These are phyloP conservation scores for Ostrea edulis DNA, from an alignment of 1,140 invertebrate species.

Conservation along the genomic window DNA sequence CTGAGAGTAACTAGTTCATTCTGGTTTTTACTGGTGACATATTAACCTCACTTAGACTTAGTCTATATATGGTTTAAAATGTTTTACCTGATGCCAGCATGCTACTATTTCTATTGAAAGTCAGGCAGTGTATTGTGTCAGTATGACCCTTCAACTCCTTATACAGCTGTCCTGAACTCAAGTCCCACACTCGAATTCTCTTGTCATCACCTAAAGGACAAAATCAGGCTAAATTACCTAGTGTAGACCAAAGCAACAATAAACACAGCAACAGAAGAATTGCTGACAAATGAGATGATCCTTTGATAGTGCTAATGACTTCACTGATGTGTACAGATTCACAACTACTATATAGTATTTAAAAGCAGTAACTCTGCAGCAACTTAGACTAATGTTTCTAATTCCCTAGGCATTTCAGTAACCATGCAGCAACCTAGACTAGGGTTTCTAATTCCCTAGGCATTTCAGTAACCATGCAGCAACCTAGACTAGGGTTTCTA, in stretches of 20 bases:
- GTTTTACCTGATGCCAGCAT: constrained; percentile 82
- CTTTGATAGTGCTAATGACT: no score
- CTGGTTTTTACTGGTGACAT: no score
- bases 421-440: no score
- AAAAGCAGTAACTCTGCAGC: no score
- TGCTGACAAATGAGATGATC: neutral
- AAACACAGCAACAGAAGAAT: neutral
- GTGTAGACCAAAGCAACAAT: neutral
- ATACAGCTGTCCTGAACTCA: constrained; percentile 83
- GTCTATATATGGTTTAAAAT: no score
- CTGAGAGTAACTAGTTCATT: no score
- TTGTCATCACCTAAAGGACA: constrained; percentile 83
- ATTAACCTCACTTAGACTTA: no score
- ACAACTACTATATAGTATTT: neutral
- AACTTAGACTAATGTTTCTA: no score
- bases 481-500: no score
- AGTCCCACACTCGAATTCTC: constrained; percentile 85
- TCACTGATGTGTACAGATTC: neutral
- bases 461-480: no score
- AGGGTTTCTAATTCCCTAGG: no score
- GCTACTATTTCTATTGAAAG: constrained; percentile 84
- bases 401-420: no score
- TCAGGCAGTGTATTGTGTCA: constrained; percentile 83
- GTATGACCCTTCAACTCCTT: constrained; percentile 84
- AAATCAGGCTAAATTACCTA: neutral